Evolutionary conservation across 1,140 invertebrate species (phyloP).

Genomic region (Bombus waltoni): DNA sequence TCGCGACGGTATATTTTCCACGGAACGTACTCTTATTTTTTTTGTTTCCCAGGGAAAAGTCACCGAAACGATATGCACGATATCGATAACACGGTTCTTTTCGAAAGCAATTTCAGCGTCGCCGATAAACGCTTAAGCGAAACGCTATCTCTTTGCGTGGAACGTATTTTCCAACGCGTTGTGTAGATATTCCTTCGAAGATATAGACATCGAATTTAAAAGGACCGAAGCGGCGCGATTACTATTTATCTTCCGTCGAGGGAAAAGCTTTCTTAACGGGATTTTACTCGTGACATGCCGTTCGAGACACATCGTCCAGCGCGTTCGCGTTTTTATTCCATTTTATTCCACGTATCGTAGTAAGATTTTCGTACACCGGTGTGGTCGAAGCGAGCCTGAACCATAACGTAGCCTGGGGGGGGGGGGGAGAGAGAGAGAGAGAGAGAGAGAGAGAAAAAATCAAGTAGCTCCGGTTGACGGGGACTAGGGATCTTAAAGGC

Average conservation of each 20-base stretch:
- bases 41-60: background rate
- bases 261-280: background rate
- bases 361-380: slow-evolving; percentile 11
- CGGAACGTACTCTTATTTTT: background rate
- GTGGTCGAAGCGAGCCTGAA: too few relatives aligned
- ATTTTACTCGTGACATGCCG: background rate
- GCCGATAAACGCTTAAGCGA: background rate
- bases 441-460: background rate
- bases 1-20: background rate
- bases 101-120: background rate
- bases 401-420: background rate
- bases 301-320: background rate
- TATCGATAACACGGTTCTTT: background rate
- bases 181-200: background rate
- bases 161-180: background rate
- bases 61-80: background rate
- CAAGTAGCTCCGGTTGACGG: slow-evolving; percentile 30
- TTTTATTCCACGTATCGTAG: background rate
- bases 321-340: background rate
- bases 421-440: too few relatives aligned
- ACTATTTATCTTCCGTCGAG: background rate
- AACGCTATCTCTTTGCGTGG: background rate
- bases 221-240: too few relatives aligned
- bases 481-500: slow-evolving; percentile 40
- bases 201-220: background rate